A percentile compares a stretch with the other conserved stretches of the same genome.
Evolutionary conservation across 2,113 vertebrate species (phyloP).

Genomic region (Halichoeres trimaculatus): DNA sequence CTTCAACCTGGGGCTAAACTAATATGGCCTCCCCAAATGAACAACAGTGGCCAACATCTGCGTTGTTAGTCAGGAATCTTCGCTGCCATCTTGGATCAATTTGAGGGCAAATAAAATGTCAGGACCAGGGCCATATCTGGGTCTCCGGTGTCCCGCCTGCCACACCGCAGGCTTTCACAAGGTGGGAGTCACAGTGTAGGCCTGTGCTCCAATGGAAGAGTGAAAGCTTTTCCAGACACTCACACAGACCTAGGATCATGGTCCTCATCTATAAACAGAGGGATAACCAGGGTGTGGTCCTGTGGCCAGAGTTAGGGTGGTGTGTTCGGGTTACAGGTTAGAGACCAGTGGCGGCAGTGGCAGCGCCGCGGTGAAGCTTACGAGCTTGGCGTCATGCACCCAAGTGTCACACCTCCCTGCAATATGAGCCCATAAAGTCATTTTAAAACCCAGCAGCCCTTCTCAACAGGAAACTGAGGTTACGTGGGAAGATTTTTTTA

Average conservation of each 20-base stretch:
- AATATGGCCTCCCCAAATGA: slow-evolving; percentile 72
- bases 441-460: slow-evolving; percentile 53
- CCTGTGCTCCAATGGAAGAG: slow-evolving; percentile 26
- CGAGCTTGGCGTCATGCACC: slow-evolving; percentile 65
- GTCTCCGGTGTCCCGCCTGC: slow-evolving; percentile 48
- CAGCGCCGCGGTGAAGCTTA: slow-evolving; percentile 76
- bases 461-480: slow-evolving; percentile 75
- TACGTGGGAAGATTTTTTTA: slow-evolving; percentile 44
- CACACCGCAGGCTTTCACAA: slow-evolving; percentile 73
- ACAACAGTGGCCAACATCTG: slow-evolving; percentile 72
- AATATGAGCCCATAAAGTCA: slow-evolving; percentile 43
- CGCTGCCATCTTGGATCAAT: slow-evolving; percentile 75
- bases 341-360: slow-evolving; percentile 63
- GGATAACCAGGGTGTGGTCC: slow-evolving; percentile 60
- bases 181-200: slow-evolving; percentile 58
- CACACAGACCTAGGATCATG: background rate
- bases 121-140: slow-evolving; percentile 63
- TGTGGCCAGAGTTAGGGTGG: slow-evolving; percentile 46
- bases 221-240: slow-evolving; percentile 37
- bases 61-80: slow-evolving; percentile 68
- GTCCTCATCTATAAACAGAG: slow-evolving; percentile 59
- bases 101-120: slow-evolving; percentile 70
- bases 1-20: slow-evolving; percentile 76
- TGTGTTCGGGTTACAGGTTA: slow-evolving; percentile 56
- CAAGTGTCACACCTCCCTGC: slow-evolving; percentile 61